phyloP scores from a whole-genome alignment of 2,113 vertebrate genomes.

The Tachysurus fulvidraco region DNA sequence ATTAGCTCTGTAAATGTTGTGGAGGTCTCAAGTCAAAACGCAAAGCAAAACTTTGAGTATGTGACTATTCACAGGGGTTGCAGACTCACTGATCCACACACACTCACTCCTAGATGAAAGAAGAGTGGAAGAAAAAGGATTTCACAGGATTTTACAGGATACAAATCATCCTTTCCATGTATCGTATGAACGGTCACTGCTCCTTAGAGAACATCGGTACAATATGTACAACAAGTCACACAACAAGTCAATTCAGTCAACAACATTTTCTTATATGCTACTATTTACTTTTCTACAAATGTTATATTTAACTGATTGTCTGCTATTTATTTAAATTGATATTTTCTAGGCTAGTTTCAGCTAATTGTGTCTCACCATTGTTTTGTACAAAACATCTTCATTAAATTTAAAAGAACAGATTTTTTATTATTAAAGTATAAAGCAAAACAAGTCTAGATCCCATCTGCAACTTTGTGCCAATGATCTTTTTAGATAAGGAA shows the following conservation, averaged over 20 bases:
- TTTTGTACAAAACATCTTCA: background rate
- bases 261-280: background rate
- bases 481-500: background rate
- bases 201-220: background rate
- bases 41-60: background rate
- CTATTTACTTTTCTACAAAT: background rate
- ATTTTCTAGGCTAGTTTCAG: background rate
- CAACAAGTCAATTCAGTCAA: background rate
- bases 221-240: background rate
- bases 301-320: background rate
- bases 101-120: background rate
- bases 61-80: background rate
- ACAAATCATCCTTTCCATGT: background rate
- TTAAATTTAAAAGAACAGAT: background rate
- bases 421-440: no score
- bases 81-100: background rate
- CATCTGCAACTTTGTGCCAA: slow-evolving; percentile 1
- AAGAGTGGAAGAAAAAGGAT: background rate
- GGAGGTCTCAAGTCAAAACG: background rate
- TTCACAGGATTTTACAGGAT: background rate
- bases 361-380: no score
- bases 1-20: background rate
- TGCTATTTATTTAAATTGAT: background rate
- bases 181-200: background rate
- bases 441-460: slow-evolving; percentile 1